Conservation (phyloP, 1,140 invertebrate genomes). For the Lordiphosa collinella region DNA sequence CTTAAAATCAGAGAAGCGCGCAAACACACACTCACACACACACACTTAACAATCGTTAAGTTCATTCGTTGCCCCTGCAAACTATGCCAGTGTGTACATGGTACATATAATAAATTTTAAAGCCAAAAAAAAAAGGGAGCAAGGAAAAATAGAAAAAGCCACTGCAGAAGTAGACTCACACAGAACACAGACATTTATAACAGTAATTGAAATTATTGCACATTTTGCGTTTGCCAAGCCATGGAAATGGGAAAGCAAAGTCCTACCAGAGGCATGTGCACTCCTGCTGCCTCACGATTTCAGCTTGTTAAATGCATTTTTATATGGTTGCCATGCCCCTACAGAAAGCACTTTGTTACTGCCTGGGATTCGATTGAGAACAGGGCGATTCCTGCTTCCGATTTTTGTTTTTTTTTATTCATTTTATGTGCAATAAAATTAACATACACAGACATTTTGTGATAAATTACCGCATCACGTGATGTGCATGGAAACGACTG, state of each 20-base stretch:
- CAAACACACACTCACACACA: not conserved
- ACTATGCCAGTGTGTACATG: conserved; percentile 27
- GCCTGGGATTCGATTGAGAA: not conserved
- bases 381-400: conserved; percentile 10
- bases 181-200: conserved; percentile 76
- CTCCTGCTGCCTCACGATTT: conserved; percentile 44
- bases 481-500: conserved; percentile 71
- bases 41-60: conserved; percentile 54
- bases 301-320: conserved; percentile 73
- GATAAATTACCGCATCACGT: conserved; percentile 78
- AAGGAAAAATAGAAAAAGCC: not conserved
- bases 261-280: conserved; percentile 21
- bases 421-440: conserved; percentile 79
- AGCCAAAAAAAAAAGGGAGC: conserved; percentile 20
- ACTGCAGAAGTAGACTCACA: conserved; percentile 3
- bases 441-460: conserved; percentile 79
- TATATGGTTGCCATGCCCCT: conserved; percentile 37
- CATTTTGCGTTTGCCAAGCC: conserved; percentile 69
- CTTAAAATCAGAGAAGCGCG: conserved; percentile 15
- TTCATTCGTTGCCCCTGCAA: conserved; percentile 32
- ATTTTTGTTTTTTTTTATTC: conserved; percentile 26
- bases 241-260: conserved; percentile 13
- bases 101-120: conserved; percentile 55
- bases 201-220: conserved; percentile 79
- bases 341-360: conserved; percentile 18